These are phyloP conservation scores for Alectoris magna DNA, from an alignment of 2,797 vertebrate genomes.

Conservation along the genomic window DNA sequence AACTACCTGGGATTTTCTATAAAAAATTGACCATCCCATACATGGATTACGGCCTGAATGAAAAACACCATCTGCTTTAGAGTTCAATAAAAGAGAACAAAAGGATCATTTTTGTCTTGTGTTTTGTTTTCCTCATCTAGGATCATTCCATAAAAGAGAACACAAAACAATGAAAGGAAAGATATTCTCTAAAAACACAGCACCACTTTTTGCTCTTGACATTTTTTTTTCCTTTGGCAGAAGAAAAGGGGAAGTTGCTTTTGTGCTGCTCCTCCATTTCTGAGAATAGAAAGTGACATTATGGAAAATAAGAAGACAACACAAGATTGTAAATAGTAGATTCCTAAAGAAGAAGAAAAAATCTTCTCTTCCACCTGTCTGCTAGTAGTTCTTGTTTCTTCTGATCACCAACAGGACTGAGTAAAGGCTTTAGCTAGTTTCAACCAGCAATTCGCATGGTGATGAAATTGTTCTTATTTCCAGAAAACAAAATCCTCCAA, in stretches of 20 bases:
- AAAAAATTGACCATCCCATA: neutral
- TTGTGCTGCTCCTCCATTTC: neutral
- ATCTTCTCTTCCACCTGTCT: neutral
- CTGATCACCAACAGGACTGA: neutral
- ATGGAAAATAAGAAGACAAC: neutral
- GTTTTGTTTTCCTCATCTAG: neutral
- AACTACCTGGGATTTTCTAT: conserved; percentile 3
- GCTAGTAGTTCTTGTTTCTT: neutral
- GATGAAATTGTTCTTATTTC: neutral
- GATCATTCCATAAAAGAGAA: neutral
- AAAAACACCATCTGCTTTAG: neutral
- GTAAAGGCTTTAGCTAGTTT: neutral
- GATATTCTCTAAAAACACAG: neutral
- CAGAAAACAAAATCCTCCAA: neutral
- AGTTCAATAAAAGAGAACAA: neutral
- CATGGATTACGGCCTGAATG: neutral
- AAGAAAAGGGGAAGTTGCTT: neutral
- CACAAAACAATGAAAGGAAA: neutral
- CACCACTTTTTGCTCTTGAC: no score
- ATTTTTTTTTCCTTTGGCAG: accelerated
- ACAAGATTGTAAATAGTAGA: neutral
- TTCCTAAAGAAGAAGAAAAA: neutral
- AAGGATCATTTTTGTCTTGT: neutral
- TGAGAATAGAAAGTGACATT: neutral
- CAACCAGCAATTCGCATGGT: neutral